phyloP scores from a whole-genome alignment of 2,113 vertebrate genomes.

The Centropus unirufus region DNA sequence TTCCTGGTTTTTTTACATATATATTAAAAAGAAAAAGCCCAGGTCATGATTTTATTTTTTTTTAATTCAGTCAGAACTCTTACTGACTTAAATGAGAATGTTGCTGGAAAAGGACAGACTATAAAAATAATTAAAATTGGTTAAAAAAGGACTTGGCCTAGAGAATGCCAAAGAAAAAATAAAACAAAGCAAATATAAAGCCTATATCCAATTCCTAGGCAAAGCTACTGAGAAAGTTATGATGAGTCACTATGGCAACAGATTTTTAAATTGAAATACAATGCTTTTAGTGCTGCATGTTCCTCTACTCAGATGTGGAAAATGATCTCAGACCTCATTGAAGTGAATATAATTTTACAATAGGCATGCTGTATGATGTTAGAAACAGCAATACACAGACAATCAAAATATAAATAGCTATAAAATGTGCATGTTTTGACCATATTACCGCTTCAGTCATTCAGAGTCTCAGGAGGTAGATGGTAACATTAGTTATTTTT shows the following conservation, averaged over 20 bases:
- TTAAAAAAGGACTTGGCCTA: conserved; percentile 12
- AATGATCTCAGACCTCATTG: not conserved
- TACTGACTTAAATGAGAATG: not conserved
- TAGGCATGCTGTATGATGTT: not conserved
- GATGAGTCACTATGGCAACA: conserved; percentile 62
- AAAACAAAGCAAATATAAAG: not conserved
- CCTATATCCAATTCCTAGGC: conserved; percentile 6
- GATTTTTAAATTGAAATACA: conserved; percentile 56
- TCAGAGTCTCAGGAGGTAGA: conserved; percentile 4
- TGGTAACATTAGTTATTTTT: not conserved
- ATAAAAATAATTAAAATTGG: conserved; percentile 16
- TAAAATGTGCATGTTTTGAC: not conserved
- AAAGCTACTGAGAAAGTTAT: conserved; percentile 46
- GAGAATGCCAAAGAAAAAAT: not conserved
- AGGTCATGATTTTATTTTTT: no score
- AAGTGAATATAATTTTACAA: not conserved
- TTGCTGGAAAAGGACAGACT: not conserved
- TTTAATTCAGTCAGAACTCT: not conserved
- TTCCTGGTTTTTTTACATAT: not conserved
- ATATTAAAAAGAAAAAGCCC: not conserved
- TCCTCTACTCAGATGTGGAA: not conserved
- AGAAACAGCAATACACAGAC: not conserved
- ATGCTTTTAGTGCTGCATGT: conserved; percentile 14
- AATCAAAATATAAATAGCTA: not conserved
- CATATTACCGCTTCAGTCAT: not conserved